Evolutionary conservation across 1,140 invertebrate genomes (phyloP).

Genomic region (Ooceraea biroi): DNA sequence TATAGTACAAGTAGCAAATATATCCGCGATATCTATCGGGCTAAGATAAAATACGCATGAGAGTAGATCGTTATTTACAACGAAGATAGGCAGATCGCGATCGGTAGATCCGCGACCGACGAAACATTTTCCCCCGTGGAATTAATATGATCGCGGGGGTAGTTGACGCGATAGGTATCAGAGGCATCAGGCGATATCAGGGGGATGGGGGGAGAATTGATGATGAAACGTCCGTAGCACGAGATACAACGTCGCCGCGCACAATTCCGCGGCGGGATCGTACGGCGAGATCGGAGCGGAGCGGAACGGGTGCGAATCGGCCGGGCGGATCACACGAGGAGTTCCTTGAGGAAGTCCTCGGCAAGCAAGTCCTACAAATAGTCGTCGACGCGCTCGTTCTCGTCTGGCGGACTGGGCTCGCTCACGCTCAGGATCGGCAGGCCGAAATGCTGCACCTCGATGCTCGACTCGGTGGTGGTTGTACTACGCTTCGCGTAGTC

Average conservation of each 20-base stretch:
- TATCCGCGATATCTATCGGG: constrained; percentile 12
- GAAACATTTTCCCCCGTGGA: no score
- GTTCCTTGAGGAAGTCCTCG: constrained; percentile 84
- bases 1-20: constrained; percentile 51
- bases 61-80: constrained; percentile 24
- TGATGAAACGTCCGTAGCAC: not conserved
- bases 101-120: not conserved
- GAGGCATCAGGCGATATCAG: no score
- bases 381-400: constrained; percentile 86
- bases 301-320: not conserved
- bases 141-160: not conserved
- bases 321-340: constrained; percentile 80
- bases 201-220: not conserved
- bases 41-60: constrained; percentile 15
- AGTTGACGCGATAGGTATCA: no score
- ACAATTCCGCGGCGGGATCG: no score
- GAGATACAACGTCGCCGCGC: not conserved
- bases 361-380: constrained; percentile 85
- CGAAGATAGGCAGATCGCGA: constrained; percentile 3
- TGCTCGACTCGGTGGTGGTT: constrained; percentile 85
- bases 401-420: constrained; percentile 92
- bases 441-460: constrained; percentile 88
- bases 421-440: constrained; percentile 92
- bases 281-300: not conserved
- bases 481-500: constrained; percentile 80